These are phyloP conservation scores for Spongia lamella DNA, from an alignment of 37 sponge, comb jelly and placozoan genomes.

Conservation along the genomic window DNA sequence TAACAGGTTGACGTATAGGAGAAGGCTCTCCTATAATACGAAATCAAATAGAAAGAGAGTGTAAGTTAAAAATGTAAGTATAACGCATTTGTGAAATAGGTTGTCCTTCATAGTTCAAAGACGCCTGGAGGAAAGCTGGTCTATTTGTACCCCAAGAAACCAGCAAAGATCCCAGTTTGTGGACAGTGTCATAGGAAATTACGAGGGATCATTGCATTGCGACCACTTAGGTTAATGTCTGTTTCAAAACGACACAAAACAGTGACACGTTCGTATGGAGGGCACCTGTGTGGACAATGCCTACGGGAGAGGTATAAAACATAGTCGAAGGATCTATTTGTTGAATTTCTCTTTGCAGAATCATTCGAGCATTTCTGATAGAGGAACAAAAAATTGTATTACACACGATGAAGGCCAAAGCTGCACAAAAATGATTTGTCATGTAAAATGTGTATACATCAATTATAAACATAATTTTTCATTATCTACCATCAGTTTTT, in stretches of 20 bases:
- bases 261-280: constrained; percentile 86
- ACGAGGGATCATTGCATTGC: constrained; percentile 82
- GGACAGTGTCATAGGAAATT: constrained; percentile 66
- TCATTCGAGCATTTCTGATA: constrained; percentile 91
- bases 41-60: constrained; percentile 79
- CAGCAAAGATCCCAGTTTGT: constrained; percentile 70
- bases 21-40: constrained; percentile 91
- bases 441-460: too few species aligned
- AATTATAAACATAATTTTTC: too few species aligned
- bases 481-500: too few species aligned
- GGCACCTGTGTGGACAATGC: constrained; percentile 66
- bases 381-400: constrained; percentile 97
- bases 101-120: constrained; percentile 65
- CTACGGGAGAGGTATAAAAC: constrained; percentile 66
- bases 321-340: background rate
- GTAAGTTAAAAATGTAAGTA: constrained; percentile 52
- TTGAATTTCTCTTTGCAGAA: constrained; percentile 47
- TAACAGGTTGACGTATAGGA: constrained; percentile 79
- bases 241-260: constrained; percentile 85
- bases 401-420: constrained; percentile 64
- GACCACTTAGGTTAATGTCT: constrained; percentile 76
- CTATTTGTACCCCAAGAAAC: constrained; percentile 88
- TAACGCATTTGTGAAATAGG: constrained; percentile 1
- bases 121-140: constrained; percentile 91
- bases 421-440: too few species aligned